phyloP scores from a whole-genome alignment of 2,113 vertebrate genomes.

The Mus pahari region DNA sequence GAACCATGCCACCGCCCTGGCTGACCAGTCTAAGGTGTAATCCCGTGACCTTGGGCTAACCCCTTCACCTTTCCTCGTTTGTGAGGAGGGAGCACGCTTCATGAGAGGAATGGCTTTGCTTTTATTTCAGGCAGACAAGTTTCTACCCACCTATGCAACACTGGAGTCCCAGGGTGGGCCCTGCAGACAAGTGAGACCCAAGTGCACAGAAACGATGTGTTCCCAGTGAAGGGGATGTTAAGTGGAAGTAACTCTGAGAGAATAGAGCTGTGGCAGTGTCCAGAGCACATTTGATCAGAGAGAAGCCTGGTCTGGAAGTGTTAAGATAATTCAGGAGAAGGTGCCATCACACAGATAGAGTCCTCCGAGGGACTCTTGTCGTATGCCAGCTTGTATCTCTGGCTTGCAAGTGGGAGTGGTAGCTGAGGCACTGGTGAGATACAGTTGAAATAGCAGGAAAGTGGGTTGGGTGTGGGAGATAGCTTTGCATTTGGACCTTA shows the following conservation, averaged over 20 bases:
- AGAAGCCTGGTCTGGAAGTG: not conserved
- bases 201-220: not conserved
- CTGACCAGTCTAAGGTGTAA: not conserved
- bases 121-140: not conserved
- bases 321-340: not conserved
- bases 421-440: not conserved
- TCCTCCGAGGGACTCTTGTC: not conserved
- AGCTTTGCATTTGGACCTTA: not conserved
- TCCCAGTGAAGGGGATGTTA: not conserved
- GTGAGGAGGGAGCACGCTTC: not conserved
- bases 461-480: no score
- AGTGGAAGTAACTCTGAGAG: not conserved
- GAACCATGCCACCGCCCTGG: not conserved
- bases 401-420: not conserved
- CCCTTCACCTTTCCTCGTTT: not conserved
- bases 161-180: not conserved
- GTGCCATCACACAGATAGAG: no score
- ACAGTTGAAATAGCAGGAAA: not conserved
- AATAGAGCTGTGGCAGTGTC: not conserved
- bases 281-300: not conserved
- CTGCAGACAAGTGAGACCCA: not conserved
- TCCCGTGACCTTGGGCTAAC: constrained; percentile 51
- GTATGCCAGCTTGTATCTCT: not conserved
- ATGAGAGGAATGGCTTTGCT: not conserved
- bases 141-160: not conserved